Evolutionary conservation across 1,140 invertebrate species (phyloP), one percentile per base, ranked within the genome.

Genomic region (Cherax destructor): DNA sequence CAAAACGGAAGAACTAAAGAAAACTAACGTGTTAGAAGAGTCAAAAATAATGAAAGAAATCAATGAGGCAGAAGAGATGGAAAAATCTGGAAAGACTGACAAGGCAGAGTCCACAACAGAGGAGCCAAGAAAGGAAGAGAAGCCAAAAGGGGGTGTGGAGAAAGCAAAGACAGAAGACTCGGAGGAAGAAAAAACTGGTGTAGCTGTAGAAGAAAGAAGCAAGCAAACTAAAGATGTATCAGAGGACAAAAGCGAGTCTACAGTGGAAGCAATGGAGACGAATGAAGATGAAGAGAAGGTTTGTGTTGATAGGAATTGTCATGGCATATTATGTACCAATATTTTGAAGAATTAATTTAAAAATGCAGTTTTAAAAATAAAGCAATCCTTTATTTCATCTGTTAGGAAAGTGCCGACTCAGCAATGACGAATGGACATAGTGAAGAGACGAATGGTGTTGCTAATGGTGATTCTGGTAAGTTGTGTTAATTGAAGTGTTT

Each of bases 371-470:
- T 1, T 13, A 47, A 83, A 47, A 83, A 16, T 69, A 83, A 16
- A 41, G 30, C 52, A 56, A 65, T 16, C n/a, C 41, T 87, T 21
- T 49, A 72, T 74, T 77, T 69, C 49, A 21, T 30, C n/a, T 21
- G 10, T 41, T 49, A 89, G 87, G 79, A 65, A 11, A 21, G 50
- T 18, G 49, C 21, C 24, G 21, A 65, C 61, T 65, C 65, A 3
- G 47, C 83, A 5, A 56, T 83, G 80, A 89, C 87, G 30, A 89
- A 89, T 56, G 87, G 87, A 65, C 87, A 89, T 79, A 89, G 87
- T 52, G 87, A 86, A 59, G 74, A 89, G 80, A 89, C 79, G 5
- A 89, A 72, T 30, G 87, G 80, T 24, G 49, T 83, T 21, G 56
- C 47, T 21, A 84, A 84, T 84, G 83, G 83, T 74, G 69, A 86